A percentile compares a stretch with the other conserved stretches of the same genome.
Conservation (phyloP, 2,888 invertebrate genomes). For the Stegana nigrithorax region DNA sequence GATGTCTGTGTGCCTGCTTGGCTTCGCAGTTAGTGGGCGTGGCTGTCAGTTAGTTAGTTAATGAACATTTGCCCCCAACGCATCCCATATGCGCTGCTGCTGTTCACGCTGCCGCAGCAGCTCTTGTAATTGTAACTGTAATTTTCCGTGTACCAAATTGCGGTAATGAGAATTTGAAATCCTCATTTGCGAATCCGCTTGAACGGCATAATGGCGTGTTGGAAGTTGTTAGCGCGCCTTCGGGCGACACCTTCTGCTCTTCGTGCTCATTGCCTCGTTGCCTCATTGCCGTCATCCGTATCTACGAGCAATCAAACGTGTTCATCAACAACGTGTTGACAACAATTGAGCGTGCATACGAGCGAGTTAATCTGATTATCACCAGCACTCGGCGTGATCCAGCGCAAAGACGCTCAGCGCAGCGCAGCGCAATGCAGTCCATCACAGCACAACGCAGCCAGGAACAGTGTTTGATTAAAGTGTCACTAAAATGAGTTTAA, state of each 20-base stretch:
- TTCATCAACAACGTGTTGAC: not conserved
- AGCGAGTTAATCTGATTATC: not conserved
- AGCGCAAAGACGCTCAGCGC: too few relatives aligned
- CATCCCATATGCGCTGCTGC: conserved; percentile 25
- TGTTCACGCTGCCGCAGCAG: not conserved
- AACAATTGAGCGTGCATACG: not conserved
- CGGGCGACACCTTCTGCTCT: not conserved
- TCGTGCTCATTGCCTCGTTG: not conserved
- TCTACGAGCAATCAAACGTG: too few relatives aligned
- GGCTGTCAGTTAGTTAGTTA: conserved; percentile 42
- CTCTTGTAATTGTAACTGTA: conserved; percentile 21
- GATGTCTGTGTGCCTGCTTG: not conserved
- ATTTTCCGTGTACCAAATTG: conserved; percentile 35
- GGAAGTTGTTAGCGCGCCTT: conserved; percentile 17
- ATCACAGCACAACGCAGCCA: too few relatives aligned
- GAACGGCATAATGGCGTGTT: conserved; percentile 14
- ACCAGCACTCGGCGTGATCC: too few relatives aligned
- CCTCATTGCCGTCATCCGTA: not conserved
- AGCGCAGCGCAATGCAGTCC: too few relatives aligned
- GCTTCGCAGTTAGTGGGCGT: conserved; percentile 40
- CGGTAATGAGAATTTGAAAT: conserved; percentile 56
- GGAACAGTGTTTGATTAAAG: too few relatives aligned
- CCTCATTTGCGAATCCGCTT: conserved; percentile 29
- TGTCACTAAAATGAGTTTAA: conserved; percentile 4
- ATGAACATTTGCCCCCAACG: conserved; percentile 30